Percentiles rank a stretch among this genome's conserved stretches.
Conservation (phyloP, 92 coral and sea anemone species). For the Parazoanthus darwini region DNA sequence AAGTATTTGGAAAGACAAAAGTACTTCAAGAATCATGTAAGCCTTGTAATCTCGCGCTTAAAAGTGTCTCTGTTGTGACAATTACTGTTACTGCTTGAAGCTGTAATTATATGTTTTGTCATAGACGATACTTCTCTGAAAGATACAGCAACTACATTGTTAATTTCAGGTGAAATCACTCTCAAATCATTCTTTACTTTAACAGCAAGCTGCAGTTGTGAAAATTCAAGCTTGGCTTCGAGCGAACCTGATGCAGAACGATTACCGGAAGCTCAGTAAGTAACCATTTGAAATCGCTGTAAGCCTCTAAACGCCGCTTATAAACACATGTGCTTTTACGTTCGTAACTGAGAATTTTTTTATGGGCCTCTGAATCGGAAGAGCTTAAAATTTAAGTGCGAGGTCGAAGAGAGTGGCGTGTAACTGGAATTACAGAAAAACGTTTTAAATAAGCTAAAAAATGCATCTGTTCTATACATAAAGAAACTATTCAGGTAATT, state of each 20-base stretch:
- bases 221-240: conserved; percentile 97
- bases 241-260: conserved; percentile 93
- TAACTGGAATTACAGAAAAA: too few species aligned
- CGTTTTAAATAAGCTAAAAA: too few species aligned
- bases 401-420: too few species aligned
- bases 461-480: too few species aligned
- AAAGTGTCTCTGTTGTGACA: background rate
- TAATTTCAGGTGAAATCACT: background rate
- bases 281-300: background rate
- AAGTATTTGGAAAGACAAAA: conserved; percentile 72
- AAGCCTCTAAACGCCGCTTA: background rate
- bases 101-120: background rate
- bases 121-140: background rate
- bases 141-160: background rate
- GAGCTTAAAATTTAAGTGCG: too few species aligned
- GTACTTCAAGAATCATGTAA: conserved; percentile 86
- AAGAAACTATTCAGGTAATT: too few species aligned
- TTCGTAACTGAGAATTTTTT: background rate
- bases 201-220: conserved; percentile 85
- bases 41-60: conserved; percentile 4
- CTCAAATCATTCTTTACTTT: background rate
- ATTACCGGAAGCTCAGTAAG: conserved; percentile 93
- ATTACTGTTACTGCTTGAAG: background rate
- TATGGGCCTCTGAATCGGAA: too few species aligned
- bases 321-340: background rate